Evolutionary conservation across 2,113 vertebrate species (phyloP), one percentile per base, ranked within the genome.

Genomic region (Gavialis gangeticus): DNA sequence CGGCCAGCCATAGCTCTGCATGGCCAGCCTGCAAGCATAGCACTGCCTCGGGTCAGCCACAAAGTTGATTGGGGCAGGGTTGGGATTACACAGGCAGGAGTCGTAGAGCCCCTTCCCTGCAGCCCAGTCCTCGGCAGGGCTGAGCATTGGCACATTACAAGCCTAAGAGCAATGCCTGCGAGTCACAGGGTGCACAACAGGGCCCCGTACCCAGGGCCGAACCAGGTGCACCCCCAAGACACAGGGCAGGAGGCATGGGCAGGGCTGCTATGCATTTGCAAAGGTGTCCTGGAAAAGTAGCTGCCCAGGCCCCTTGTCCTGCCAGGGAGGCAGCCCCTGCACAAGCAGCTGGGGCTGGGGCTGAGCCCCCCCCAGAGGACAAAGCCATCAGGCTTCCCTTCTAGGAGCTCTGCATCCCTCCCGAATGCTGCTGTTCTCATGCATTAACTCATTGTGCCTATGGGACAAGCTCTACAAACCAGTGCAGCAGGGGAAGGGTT

Each of bases 161-260:
- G 46, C 7, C 46, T 46, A 9, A 4, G 63, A 55, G 64, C 85
- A 75, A 21, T 15, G 67, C 46, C 46, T 46, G 46, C 3, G 46
- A 46, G 46, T 46, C 84, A 24, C 8, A 22, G 79, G 27, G 46
- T 1, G 5, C 1, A 0, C 9, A 15, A 55, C 1, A 1, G 0
- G 0, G 19, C 27, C 0, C 1, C 18, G 25, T 1, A 0, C 4
- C 46, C 46, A 46, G 46, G 46, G 46, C 46, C 46, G 8, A 5
- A 6, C 37, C 37, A 37, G 37, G 37, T 6, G 37, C 37, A 46
- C 46, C 46, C 46, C 46, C 46, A 46, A 9, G 18, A n/a, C 28
- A 67, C 16, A 25, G 10, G 24, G 60, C 60, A 62, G 60, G 12
- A 25, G 60, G 18, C 46, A 46, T 9, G 64, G 64, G 6, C 27